Conservation (phyloP, 2,888 invertebrate genomes). For the Drosophila longiperda region DNA sequence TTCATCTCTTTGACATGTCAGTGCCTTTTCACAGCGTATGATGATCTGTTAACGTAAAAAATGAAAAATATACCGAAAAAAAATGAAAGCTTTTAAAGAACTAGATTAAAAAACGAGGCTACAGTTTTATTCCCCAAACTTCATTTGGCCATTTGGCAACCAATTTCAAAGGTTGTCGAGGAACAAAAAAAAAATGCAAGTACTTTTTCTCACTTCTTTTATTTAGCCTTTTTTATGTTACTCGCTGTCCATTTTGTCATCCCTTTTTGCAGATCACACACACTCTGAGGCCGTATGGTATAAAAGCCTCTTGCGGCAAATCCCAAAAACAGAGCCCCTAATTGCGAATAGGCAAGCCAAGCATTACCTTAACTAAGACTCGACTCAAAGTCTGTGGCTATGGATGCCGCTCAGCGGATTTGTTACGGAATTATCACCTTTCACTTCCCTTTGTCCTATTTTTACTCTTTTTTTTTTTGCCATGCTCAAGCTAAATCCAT, state of each 20-base stretch:
- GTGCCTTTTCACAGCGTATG: neutral
- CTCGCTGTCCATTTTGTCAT: slow-evolving; percentile 17
- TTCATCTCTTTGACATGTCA: neutral
- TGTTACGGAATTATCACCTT: slow-evolving; percentile 56
- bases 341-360: slow-evolving; percentile 37
- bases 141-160: slow-evolving; percentile 43
- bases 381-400: slow-evolving; percentile 57
- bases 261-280: slow-evolving; percentile 30
- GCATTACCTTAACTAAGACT: slow-evolving; percentile 62
- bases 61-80: neutral
- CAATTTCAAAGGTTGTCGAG: slow-evolving; percentile 20
- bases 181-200: slow-evolving; percentile 19
- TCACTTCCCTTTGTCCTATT: slow-evolving; percentile 29
- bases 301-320: slow-evolving; percentile 24
- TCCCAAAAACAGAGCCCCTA: slow-evolving; percentile 21
- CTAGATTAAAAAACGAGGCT: slow-evolving; percentile 2
- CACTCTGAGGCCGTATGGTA: slow-evolving; percentile 12
- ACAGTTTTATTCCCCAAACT: slow-evolving; percentile 17
- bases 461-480: neutral
- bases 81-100: neutral
- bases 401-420: slow-evolving; percentile 40
- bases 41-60: slow-evolving; percentile 17
- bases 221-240: neutral
- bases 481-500: neutral
- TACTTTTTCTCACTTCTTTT: slow-evolving; percentile 14